phyloP scores from a whole-genome alignment of 2,888 invertebrate species.

The Pantelozetes paolii region DNA sequence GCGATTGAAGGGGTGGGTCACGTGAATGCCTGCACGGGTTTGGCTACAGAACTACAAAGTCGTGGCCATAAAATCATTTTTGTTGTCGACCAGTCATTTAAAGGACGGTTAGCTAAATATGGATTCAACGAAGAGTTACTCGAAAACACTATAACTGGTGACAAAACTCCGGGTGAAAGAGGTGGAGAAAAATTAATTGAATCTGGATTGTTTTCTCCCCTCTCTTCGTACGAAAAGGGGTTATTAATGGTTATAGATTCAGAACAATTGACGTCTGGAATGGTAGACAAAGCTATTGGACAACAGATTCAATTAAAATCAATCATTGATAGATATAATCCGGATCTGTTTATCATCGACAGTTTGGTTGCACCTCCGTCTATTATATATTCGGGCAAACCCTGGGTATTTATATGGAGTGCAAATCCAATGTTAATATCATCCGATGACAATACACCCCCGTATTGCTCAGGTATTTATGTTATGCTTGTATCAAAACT shows the following conservation, averaged over 20 bases:
- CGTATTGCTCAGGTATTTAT: slow-evolving; percentile 23
- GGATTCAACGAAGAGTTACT: neutral
- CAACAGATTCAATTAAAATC: neutral
- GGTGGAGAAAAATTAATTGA: neutral
- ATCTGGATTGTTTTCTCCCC: neutral
- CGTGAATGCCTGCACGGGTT: neutral
- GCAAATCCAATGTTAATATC: neutral
- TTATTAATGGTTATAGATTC: neutral
- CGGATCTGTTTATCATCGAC: slow-evolving; percentile 16
- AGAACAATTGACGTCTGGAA: neutral
- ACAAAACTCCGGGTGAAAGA: slow-evolving; percentile 1
- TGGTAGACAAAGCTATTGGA: neutral
- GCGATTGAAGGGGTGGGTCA: neutral
- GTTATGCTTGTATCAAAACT: no score
- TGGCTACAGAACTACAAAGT: neutral
- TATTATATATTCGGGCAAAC: slow-evolving; percentile 18
- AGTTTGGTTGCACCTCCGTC: neutral
- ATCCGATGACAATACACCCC: slow-evolving; percentile 11
- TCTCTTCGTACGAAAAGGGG: neutral
- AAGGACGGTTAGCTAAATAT: neutral
- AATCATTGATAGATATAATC: neutral
- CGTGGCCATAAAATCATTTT: slow-evolving; percentile 16
- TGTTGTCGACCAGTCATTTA: neutral
- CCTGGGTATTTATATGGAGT: slow-evolving; percentile 27
- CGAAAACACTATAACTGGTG: neutral